phyloP scores from a whole-genome alignment of 2,797 vertebrate species.

The Huso huso region DNA sequence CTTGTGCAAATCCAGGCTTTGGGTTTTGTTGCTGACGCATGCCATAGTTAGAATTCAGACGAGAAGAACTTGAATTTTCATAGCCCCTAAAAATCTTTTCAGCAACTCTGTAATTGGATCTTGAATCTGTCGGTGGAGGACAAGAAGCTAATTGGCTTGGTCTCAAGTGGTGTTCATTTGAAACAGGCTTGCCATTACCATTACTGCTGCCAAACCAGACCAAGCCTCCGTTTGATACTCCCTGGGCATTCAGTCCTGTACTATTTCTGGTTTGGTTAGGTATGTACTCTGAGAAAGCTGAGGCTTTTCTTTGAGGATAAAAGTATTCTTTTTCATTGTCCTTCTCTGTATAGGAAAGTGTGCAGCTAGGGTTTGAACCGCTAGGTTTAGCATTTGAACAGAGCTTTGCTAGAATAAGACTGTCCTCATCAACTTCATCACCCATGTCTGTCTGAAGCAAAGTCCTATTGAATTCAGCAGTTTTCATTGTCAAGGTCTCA shows the following conservation, averaged over 20 bases:
- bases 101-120: constrained; percentile 89
- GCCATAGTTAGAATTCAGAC: constrained; percentile 35
- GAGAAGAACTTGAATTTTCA: constrained; percentile 60
- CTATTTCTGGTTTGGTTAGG: constrained; percentile 26
- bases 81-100: constrained; percentile 88
- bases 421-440: constrained; percentile 43
- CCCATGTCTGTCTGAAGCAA: constrained; percentile 82
- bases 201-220: neutral
- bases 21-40: constrained; percentile 42
- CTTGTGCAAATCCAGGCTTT: constrained; percentile 35
- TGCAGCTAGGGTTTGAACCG: constrained; percentile 11
- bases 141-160: constrained; percentile 81
- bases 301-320: constrained; percentile 26
- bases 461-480: constrained; percentile 84
- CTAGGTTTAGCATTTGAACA: constrained; percentile 33
- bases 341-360: neutral
- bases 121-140: constrained; percentile 80
- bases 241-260: constrained; percentile 17
- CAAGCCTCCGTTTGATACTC: neutral
- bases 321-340: constrained; percentile 3
- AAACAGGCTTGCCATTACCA: constrained; percentile 49
- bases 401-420: constrained; percentile 31
- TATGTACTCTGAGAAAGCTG: constrained; percentile 32
- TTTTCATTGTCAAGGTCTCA: constrained; percentile 81
- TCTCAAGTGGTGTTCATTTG: constrained; percentile 78